Percentiles rank a stretch among this genome's conserved stretches.
Evolutionary conservation across 2,888 invertebrate species (phyloP).

Genomic region (Argynnis bischoffii): DNA sequence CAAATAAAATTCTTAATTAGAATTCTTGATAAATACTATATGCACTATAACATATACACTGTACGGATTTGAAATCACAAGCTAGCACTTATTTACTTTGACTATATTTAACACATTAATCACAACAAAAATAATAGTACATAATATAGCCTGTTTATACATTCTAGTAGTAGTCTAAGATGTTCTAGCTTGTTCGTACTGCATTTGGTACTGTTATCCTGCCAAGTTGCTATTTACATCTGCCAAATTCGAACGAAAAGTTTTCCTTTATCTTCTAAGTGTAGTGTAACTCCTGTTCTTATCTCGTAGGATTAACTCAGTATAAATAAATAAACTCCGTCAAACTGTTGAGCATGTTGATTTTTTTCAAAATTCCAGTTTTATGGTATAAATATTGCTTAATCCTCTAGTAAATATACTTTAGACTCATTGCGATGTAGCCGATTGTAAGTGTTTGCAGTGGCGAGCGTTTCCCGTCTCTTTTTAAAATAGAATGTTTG

Average conservation of each 20-base stretch:
- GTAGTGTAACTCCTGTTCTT: background rate
- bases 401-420: constrained; percentile 23
- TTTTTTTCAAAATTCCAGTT: constrained; percentile 30
- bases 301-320: background rate
- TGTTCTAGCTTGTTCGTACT: constrained; percentile 3
- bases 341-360: constrained; percentile 36
- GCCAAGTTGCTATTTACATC: constrained; percentile 4
- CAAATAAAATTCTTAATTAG: too few species aligned
- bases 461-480: constrained; percentile 5
- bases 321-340: constrained; percentile 6
- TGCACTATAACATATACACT: too few species aligned
- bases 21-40: too few species aligned
- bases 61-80: too few species aligned
- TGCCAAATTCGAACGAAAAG: background rate
- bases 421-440: constrained; percentile 20
- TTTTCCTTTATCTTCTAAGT: background rate
- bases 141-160: background rate
- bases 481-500: constrained; percentile 15
- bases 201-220: constrained; percentile 3
- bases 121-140: background rate
- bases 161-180: background rate
- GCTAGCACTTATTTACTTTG: too few species aligned
- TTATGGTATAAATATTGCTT: constrained; percentile 30
- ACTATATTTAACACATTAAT: too few species aligned
- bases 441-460: constrained; percentile 23